These are phyloP conservation scores for Pygathrix nemaeus DNA, from an alignment of 2,113 vertebrate species.

Conservation along the genomic window DNA sequence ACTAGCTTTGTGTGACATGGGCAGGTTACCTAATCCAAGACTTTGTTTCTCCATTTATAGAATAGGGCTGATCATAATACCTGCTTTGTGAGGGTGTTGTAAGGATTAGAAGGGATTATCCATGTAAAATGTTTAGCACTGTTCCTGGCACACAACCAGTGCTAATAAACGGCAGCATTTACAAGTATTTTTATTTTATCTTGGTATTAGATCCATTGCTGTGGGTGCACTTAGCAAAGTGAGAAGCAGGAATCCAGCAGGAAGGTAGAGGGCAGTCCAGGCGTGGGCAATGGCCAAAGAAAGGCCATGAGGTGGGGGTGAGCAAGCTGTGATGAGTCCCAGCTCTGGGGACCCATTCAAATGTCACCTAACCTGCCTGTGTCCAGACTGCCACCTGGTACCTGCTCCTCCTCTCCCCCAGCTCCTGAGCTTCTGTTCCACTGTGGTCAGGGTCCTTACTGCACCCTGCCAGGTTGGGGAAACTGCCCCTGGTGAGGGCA, in stretches of 20 bases:
- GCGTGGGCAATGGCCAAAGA: neutral
- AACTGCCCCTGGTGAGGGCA: neutral
- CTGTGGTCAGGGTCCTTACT: neutral
- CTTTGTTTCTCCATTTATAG: neutral
- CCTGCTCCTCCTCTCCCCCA: neutral
- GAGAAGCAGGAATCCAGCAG: neutral
- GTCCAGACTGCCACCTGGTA: neutral
- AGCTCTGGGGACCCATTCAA: neutral
- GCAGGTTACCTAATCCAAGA: neutral
- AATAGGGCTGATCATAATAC: neutral
- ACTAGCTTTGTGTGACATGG: neutral
- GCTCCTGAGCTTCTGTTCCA: neutral
- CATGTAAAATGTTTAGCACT: neutral
- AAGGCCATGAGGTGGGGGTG: neutral
- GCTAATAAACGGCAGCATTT: neutral
- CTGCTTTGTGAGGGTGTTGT: neutral
- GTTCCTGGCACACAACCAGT: neutral
- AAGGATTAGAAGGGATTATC: neutral
- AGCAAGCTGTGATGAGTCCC: neutral
- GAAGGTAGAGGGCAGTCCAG: neutral
- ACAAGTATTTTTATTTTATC: neutral
- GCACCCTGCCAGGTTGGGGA: neutral
- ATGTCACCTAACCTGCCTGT: neutral
- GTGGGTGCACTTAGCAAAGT: neutral
- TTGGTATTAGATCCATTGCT: neutral